These are phyloP conservation scores for Brachyhypopomus gauderio DNA, from an alignment of 2,113 vertebrate genomes.

Conservation along the genomic window DNA sequence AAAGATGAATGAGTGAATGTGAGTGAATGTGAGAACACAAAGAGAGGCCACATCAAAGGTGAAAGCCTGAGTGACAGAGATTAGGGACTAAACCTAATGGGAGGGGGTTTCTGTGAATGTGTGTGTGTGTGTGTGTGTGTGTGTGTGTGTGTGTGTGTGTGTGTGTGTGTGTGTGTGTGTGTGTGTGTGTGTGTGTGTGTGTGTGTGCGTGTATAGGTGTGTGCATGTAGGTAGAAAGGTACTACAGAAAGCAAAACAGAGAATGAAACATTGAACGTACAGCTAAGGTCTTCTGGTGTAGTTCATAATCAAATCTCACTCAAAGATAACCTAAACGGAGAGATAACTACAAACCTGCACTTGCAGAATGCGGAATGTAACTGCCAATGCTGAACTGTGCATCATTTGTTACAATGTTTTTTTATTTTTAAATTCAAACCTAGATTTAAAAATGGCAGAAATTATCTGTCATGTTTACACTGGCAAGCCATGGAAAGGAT, in stretches of 20 bases:
- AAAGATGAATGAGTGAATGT: slow-evolving; percentile 54
- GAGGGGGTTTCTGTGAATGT: slow-evolving; percentile 36
- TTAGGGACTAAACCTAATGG: slow-evolving; percentile 37
- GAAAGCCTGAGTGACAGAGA: slow-evolving; percentile 40
- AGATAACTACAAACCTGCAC: not conserved
- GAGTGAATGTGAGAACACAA: slow-evolving; percentile 51
- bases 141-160: slow-evolving; percentile 5
- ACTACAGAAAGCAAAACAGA: slow-evolving; percentile 50
- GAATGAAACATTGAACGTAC: slow-evolving; percentile 56
- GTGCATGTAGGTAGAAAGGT: not conserved
- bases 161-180: not conserved
- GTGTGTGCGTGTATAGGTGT: slow-evolving; percentile 9
- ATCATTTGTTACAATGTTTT: too few relatives aligned
- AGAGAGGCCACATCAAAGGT: slow-evolving; percentile 56
- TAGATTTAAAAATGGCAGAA: too few relatives aligned
- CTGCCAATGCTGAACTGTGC: not conserved
- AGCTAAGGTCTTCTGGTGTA: slow-evolving; percentile 26
- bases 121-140: slow-evolving; percentile 9
- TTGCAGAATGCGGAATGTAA: too few relatives aligned
- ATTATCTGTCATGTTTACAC: too few relatives aligned
- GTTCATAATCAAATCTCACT: not conserved
- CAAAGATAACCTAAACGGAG: not conserved
- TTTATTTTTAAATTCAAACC: too few relatives aligned
- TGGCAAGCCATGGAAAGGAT: too few relatives aligned
- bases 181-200: not conserved